Base-by-base conservation (phyloP, 2,888 invertebrate species). In the Blastobasis lacticolella region DNA sequence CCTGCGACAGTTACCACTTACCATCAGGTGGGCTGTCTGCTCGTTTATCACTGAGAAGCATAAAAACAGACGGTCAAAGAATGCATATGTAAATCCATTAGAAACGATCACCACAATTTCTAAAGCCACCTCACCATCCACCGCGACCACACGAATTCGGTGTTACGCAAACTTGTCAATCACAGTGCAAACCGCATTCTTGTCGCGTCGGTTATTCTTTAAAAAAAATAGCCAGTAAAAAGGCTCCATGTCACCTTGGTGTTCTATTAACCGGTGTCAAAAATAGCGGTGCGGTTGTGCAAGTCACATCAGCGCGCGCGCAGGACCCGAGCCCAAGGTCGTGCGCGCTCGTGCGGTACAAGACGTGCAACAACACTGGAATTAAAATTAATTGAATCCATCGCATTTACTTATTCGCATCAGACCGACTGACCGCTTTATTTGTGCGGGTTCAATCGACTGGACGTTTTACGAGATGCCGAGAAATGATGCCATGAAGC, bases 301-400 rank as follows among this genome's bases (percentile, higher is more conserved):
- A 83, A 83, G 83, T 83, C 86, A 85, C 82, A 86, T 81, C 81
- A 72, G 63, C 71, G 62, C 78, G 78, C 82, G 85, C 84, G 73
- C 77, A 67, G 66, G 64, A 66, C 61, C 59, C 81, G 82, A 85
- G 85, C 61, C 60, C 81, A 84, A 86, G 85, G 85, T 70, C 75
- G 71, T 71, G 70, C 10, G 52, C 73, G 67, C 52, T 78, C 86
- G 84, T 86, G 86, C 85, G 65, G 66, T 68, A 71, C 74, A 45
- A 67, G 71, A 78, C 84, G 83, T 81, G 83, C 67, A 70, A 64
- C 57, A 54, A 52, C 38, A 55, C 55, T 57, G 56, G 58, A 61
- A 61, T 56, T 59, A 57, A 59, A 61, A 63, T 63, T 57, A 50
- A 63, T 62, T 60, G 55, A 53, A 57, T 49, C 23, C 23, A 23